phyloP scores from a whole-genome alignment of 2,113 vertebrate genomes.

The Pollachius pollachius region DNA sequence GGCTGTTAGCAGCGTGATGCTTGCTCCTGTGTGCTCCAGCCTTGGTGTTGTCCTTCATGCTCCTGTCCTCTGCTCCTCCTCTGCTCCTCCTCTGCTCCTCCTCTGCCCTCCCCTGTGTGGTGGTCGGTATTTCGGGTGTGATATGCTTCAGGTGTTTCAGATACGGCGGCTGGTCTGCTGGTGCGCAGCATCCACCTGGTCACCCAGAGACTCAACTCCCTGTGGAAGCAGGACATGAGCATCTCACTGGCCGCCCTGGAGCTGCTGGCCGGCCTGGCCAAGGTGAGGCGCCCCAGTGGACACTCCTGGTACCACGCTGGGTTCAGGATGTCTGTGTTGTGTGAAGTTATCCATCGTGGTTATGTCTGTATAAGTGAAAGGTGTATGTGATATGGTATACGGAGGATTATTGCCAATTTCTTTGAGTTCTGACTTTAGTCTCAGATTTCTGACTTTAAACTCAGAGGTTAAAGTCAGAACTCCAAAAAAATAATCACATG shows the following conservation, averaged over 20 bases:
- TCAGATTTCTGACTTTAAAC: too few species aligned
- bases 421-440: too few species aligned
- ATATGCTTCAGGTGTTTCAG: slow-evolving; percentile 97
- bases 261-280: slow-evolving; percentile 91
- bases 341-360: too few species aligned
- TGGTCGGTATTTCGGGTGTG: slow-evolving; percentile 83
- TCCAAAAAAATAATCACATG: too few species aligned
- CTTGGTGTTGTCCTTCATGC: background rate
- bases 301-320: too few species aligned
- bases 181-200: slow-evolving; percentile 95
- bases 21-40: background rate
- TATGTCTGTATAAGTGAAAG: too few species aligned
- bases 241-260: slow-evolving; percentile 93
- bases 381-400: too few species aligned
- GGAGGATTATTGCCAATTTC: too few species aligned
- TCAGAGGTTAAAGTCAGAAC: too few species aligned
- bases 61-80: slow-evolving; percentile 10
- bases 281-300: slow-evolving; percentile 71
- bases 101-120: slow-evolving; percentile 73
- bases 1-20: background rate
- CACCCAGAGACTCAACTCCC: slow-evolving; percentile 91
- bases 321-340: too few species aligned
- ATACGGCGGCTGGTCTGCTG: slow-evolving; percentile 93
- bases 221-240: slow-evolving; percentile 95
- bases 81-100: slow-evolving; percentile 10